These are phyloP conservation scores for Microplitis demolitor DNA, from an alignment of 1,140 invertebrate species.

Conservation along the genomic window DNA sequence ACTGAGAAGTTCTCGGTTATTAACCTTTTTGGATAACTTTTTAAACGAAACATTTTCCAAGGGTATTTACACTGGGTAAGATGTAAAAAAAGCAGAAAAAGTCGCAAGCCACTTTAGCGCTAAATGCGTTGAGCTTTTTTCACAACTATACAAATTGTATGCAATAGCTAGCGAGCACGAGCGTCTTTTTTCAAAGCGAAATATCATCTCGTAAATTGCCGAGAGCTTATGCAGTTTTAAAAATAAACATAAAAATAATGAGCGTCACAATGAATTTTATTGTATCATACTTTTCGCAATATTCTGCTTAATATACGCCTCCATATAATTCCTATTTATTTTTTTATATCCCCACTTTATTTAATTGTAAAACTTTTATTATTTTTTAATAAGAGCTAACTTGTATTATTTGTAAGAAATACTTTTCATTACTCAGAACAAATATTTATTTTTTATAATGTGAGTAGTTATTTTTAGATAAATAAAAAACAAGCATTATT, in stretches of 20 bases:
- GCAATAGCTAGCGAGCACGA: conserved; percentile 24
- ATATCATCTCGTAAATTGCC: conserved; percentile 40
- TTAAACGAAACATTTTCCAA: too few relatives aligned
- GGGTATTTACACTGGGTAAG: neutral
- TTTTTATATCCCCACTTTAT: too few relatives aligned
- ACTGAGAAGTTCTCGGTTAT: too few relatives aligned
- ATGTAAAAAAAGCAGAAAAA: conserved; percentile 16
- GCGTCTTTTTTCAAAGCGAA: conserved; percentile 33
- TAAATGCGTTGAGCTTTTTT: conserved; percentile 16
- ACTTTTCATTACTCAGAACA: too few relatives aligned
- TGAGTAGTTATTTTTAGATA: too few relatives aligned
- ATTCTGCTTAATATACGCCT: neutral
- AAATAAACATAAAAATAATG: neutral
- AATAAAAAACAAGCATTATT: too few relatives aligned
- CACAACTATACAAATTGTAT: conserved; percentile 29
- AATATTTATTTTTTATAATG: too few relatives aligned
- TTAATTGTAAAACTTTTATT: too few relatives aligned
- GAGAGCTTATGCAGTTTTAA: neutral
- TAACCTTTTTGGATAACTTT: too few relatives aligned
- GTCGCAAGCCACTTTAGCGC: conserved; percentile 22
- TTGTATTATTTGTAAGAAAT: too few relatives aligned
- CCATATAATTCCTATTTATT: too few relatives aligned
- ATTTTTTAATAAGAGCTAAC: too few relatives aligned
- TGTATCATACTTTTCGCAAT: neutral
- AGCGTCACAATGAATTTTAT: neutral